phyloP scores from a whole-genome alignment of 2,888 invertebrate species.

The Plemyria rubiginata region DNA sequence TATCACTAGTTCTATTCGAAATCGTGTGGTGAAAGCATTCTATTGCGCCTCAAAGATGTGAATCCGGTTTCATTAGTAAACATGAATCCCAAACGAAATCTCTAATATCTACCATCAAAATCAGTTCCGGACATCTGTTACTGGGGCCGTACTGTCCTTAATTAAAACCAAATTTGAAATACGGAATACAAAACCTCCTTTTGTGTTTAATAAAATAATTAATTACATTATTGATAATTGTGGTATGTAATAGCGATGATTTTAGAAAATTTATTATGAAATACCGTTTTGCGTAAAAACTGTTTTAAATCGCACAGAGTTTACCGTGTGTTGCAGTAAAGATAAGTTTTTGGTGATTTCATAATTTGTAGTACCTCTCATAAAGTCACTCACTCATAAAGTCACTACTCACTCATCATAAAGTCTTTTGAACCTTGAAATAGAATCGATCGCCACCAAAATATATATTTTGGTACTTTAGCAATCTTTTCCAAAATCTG shows the following conservation, averaged over 20 bases:
- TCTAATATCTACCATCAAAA: slow-evolving; percentile 48
- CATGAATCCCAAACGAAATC: slow-evolving; percentile 18
- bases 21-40: too few relatives aligned
- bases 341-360: too few relatives aligned
- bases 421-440: too few relatives aligned
- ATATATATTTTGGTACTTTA: too few relatives aligned
- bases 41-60: too few relatives aligned
- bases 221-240: slow-evolving; percentile 45
- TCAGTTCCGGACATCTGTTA: slow-evolving; percentile 68
- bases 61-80: slow-evolving; percentile 7
- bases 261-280: background rate
- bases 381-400: too few relatives aligned
- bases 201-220: slow-evolving; percentile 59
- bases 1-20: too few relatives aligned
- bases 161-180: slow-evolving; percentile 74
- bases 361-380: too few relatives aligned
- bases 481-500: too few relatives aligned
- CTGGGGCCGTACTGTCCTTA: slow-evolving; percentile 58
- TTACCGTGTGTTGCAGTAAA: too few relatives aligned
- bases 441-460: too few relatives aligned
- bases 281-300: background rate
- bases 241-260: background rate
- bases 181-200: slow-evolving; percentile 66
- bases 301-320: background rate
- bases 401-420: too few relatives aligned